Percentiles rank a stretch among this genome's conserved stretches.
Evolutionary conservation across 2,113 vertebrate species (phyloP).

Genomic region (Thamnaconus septentrionalis): DNA sequence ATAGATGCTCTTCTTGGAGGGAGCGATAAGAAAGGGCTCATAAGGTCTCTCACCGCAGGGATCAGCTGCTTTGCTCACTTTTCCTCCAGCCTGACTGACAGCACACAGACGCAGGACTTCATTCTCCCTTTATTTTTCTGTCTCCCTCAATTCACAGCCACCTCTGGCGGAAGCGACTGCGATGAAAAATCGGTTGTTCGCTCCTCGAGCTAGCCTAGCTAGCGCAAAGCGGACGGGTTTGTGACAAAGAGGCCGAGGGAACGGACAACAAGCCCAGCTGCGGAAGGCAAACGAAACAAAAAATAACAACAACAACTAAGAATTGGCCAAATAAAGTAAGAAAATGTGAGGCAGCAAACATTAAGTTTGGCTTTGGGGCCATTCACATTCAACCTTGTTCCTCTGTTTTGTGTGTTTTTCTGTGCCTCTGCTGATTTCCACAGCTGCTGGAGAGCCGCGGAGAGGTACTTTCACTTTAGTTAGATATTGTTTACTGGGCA

Average conservation of each 20-base stretch:
- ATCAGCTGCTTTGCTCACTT: constrained; percentile 68
- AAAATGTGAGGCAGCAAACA: too few relatives aligned
- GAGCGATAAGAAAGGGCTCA: constrained; percentile 69
- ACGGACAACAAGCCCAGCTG: too few relatives aligned
- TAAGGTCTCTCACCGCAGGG: constrained; percentile 59
- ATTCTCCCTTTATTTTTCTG: too few relatives aligned
- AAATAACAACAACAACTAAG: too few relatives aligned
- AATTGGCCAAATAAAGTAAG: too few relatives aligned
- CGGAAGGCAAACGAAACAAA: too few relatives aligned
- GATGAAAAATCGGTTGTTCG: too few relatives aligned
- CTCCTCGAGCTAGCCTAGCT: too few relatives aligned
- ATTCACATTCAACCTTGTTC: background rate
- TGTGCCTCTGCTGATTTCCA: constrained; percentile 10
- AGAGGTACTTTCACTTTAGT: constrained; percentile 30
- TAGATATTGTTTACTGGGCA: constrained; percentile 40
- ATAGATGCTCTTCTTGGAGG: constrained; percentile 75
- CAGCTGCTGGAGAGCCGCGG: constrained; percentile 24
- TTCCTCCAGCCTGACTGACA: constrained; percentile 54
- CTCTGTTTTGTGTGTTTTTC: background rate
- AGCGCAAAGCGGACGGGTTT: too few relatives aligned
- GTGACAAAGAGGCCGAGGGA: too few relatives aligned
- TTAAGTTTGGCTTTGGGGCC: too few relatives aligned
- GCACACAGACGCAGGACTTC: constrained; percentile 47
- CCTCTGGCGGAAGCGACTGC: constrained; percentile 28
- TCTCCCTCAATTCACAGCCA: constrained; percentile 32